phyloP scores from a whole-genome alignment of 2,888 invertebrate genomes.

The Andrena bucephala region DNA sequence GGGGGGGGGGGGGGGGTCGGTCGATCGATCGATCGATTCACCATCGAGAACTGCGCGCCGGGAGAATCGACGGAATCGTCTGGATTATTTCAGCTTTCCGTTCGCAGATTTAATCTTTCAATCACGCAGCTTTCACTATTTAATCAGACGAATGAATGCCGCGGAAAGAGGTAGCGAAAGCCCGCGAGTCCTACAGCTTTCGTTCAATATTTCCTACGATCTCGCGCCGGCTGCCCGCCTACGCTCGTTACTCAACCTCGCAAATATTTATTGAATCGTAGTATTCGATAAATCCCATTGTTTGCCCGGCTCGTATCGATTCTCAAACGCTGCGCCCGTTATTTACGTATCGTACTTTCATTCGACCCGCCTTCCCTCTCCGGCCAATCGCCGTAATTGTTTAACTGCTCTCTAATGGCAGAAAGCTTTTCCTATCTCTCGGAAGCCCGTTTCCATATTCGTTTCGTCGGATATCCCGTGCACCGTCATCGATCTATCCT shows the following conservation, averaged over 20 bases:
- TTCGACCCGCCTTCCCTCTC: background rate
- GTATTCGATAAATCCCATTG: constrained; percentile 9
- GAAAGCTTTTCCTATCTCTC: background rate
- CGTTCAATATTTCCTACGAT: background rate
- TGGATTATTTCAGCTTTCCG: background rate
- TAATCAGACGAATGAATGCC: no score
- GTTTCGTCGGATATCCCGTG: constrained; percentile 4
- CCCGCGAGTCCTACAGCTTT: constrained; percentile 7
- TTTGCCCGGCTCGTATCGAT: constrained; percentile 8
- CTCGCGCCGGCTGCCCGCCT: background rate
- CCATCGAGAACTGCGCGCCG: constrained; percentile 6
- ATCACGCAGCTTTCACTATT: no score
- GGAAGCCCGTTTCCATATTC: background rate
- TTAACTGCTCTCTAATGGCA: background rate
- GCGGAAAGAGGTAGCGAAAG: background rate
- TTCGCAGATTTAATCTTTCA: no score
- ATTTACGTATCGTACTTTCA: background rate
- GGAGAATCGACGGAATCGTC: background rate
- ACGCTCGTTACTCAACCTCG: background rate
- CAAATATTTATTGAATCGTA: constrained; percentile 10
- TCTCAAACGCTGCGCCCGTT: background rate
- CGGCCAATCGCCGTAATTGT: background rate
- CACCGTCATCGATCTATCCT: constrained; percentile 5
- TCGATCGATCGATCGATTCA: constrained; percentile 15
- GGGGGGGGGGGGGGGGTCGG: no score